Percentiles rank a stretch among this genome's conserved stretches.
Conservation (phyloP, 1,140 invertebrate genomes). For the Drosophila cardini region DNA sequence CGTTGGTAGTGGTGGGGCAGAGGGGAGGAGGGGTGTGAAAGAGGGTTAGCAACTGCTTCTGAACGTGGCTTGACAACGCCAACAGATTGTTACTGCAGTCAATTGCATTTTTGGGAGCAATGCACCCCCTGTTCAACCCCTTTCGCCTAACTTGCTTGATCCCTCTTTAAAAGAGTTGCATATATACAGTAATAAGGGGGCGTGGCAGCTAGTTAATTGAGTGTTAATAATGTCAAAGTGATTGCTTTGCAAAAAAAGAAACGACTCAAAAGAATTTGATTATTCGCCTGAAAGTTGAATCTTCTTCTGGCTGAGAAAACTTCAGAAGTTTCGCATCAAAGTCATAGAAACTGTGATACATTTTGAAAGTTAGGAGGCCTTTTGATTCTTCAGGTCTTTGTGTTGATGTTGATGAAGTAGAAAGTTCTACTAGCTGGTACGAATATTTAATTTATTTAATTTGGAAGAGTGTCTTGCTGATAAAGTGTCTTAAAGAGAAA, state of each 20-base stretch:
- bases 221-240: constrained; percentile 54
- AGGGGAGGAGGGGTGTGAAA: neutral
- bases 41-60: neutral
- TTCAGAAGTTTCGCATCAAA: neutral
- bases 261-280: constrained; percentile 2
- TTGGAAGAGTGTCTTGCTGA: too few relatives aligned
- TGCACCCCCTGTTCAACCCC: neutral
- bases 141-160: neutral
- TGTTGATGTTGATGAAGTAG: too few relatives aligned
- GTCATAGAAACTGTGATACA: too few relatives aligned
- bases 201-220: constrained; percentile 58
- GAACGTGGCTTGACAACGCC: constrained; percentile 25
- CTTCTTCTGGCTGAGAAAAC: neutral
- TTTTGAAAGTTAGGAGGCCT: too few relatives aligned
- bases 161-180: constrained; percentile 35
- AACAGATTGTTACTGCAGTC: constrained; percentile 49
- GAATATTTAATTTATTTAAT: too few relatives aligned
- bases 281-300: constrained; percentile 8
- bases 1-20: neutral
- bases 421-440: too few relatives aligned
- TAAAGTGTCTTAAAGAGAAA: too few relatives aligned
- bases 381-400: too few relatives aligned
- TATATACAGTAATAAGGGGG: constrained; percentile 7
- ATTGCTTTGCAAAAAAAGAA: neutral
- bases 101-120: constrained; percentile 32